These are phyloP conservation scores for Felis catus DNA, from an alignment of 2,113 vertebrate genomes.

Conservation along the genomic window DNA sequence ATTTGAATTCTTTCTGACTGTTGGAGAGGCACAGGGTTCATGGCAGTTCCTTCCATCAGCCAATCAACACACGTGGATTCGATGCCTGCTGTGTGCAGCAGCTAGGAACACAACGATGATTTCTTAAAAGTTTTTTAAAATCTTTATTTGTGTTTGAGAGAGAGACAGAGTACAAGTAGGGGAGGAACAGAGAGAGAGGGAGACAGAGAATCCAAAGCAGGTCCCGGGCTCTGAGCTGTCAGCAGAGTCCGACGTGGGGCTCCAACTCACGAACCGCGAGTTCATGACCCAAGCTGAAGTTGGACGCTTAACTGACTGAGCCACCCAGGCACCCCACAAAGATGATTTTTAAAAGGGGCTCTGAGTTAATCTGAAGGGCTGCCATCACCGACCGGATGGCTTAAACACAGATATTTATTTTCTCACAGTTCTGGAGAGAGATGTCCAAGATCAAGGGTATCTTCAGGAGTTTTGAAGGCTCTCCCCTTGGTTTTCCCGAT, in stretches of 20 bases:
- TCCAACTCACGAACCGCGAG: no score
- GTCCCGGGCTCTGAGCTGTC: no score
- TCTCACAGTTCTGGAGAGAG: not conserved
- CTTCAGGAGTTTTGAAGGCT: not conserved
- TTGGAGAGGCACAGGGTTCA: not conserved
- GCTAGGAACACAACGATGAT: not conserved
- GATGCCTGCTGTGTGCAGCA: not conserved
- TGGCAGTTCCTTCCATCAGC: not conserved
- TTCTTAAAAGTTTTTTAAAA: no score
- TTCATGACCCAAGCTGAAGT: no score
- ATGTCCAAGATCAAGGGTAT: not conserved
- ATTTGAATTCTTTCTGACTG: not conserved
- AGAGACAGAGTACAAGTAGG: no score
- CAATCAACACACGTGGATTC: not conserved
- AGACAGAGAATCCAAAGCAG: no score
- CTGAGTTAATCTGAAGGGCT: not conserved
- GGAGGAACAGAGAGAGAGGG: no score
- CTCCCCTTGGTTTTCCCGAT: not conserved
- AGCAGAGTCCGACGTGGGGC: no score
- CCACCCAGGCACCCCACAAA: no score
- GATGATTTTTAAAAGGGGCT: not conserved
- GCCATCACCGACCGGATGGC: accelerated
- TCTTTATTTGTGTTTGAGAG: no score
- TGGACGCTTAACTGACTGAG: no score
- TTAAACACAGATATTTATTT: not conserved